These are phyloP conservation scores for Hemicrepidius hirtus DNA, from an alignment of 2,888 invertebrate species.

Conservation along the genomic window DNA sequence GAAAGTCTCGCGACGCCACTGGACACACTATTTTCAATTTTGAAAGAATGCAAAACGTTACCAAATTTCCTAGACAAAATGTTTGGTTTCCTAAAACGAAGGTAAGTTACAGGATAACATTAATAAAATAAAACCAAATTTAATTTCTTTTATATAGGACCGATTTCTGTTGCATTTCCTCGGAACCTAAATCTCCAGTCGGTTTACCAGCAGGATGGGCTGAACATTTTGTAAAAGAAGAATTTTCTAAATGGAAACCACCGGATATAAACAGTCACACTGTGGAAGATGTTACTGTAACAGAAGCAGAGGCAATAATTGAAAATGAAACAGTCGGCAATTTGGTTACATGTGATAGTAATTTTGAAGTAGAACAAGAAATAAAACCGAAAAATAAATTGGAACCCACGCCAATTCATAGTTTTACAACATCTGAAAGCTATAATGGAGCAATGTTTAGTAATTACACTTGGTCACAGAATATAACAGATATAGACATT, in stretches of 20 bases:
- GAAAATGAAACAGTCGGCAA: conserved; percentile 53
- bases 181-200: conserved; percentile 76
- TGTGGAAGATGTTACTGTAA: conserved; percentile 42
- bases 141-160: conserved; percentile 76
- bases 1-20: too few species aligned
- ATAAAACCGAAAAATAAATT: conserved; percentile 59
- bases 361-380: neutral
- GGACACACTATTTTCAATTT: conserved; percentile 78
- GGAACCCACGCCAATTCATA: conserved; percentile 68
- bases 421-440: conserved; percentile 71
- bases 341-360: conserved; percentile 9
- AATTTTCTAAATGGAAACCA: conserved; percentile 65
- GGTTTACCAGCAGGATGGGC: conserved; percentile 86
- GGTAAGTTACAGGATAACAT: too few species aligned
- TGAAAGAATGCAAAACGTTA: conserved; percentile 81
- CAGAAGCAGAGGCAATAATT: conserved; percentile 53
- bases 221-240: conserved; percentile 76
- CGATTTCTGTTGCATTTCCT: conserved; percentile 81
- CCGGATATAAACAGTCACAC: neutral
- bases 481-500: conserved; percentile 84
- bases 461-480: conserved; percentile 90
- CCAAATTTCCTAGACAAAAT: conserved; percentile 83
- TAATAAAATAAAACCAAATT: too few species aligned
- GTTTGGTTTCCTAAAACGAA: conserved; percentile 85
- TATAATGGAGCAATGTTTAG: conserved; percentile 89